phyloP scores from a whole-genome alignment of 2,113 vertebrate species.

The Cochlearius cochlearius region DNA sequence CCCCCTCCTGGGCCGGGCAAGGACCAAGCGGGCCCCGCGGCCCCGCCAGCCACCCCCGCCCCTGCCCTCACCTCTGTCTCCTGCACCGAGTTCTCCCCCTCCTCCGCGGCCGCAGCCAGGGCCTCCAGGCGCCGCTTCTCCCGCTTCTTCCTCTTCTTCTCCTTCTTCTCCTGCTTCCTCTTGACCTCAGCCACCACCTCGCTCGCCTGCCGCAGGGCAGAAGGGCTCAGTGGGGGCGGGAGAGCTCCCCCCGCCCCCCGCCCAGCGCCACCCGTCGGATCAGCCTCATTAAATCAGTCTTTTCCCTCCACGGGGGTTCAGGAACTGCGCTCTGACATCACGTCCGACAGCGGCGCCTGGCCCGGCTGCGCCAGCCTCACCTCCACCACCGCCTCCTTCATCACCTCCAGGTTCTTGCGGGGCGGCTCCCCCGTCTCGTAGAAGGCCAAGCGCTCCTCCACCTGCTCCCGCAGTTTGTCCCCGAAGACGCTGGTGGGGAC shows the following conservation, averaged over 20 bases:
- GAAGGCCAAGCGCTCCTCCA: constrained; percentile 92
- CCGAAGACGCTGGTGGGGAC: constrained; percentile 90
- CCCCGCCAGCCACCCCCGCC: background rate
- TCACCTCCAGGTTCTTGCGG: constrained; percentile 91
- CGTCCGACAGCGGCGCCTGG: constrained; percentile 38
- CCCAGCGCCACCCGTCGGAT: background rate
- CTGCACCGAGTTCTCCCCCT: background rate
- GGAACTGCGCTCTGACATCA: constrained; percentile 82
- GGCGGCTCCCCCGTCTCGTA: constrained; percentile 91
- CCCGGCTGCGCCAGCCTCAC: constrained; percentile 40
- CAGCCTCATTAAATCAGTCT: constrained; percentile 99
- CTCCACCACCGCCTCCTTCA: constrained; percentile 90
- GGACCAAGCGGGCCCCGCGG: background rate
- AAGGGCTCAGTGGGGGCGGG: accelerated
- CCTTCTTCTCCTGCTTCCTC: constrained; percentile 83
- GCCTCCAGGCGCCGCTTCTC: constrained; percentile 81
- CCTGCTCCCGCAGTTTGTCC: constrained; percentile 91
- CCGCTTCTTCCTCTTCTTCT: constrained; percentile 86
- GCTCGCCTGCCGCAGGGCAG: constrained; percentile 71
- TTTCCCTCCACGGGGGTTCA: constrained; percentile 78
- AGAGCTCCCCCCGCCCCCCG: accelerated
- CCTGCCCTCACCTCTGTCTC: constrained; percentile 44
- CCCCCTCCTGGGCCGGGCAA: accelerated
- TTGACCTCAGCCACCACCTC: constrained; percentile 84
- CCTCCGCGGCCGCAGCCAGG: constrained; percentile 27